These are phyloP conservation scores for Piezodorus guildinii DNA, from an alignment of 1,140 invertebrate species.

Conservation along the genomic window DNA sequence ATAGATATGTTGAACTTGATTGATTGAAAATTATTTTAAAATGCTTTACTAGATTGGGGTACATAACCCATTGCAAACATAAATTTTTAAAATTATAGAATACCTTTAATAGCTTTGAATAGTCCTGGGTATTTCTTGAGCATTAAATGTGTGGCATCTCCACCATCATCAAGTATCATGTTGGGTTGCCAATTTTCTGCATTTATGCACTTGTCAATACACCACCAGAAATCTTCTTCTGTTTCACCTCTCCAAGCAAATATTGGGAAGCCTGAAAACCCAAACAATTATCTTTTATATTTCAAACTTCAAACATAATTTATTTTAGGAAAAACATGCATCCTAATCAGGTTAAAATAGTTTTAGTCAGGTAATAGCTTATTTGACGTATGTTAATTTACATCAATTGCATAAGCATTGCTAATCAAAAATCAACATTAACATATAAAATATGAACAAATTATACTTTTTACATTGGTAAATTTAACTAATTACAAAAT, in stretches of 20 bases:
- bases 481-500: no score
- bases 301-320: background rate
- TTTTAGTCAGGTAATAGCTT: background rate
- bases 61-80: background rate
- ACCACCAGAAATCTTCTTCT: slow-evolving; percentile 99
- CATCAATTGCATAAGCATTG: no score
- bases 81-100: slow-evolving; percentile 17
- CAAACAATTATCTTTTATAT: background rate
- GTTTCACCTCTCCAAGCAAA: slow-evolving; percentile 94
- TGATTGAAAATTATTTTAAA: no score
- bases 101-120: slow-evolving; percentile 91
- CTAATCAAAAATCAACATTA: no score
- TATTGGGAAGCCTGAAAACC: slow-evolving; percentile 55
- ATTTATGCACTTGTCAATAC: slow-evolving; percentile 87
- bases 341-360: background rate
- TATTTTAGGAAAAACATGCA: background rate
- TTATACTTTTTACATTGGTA: no score
- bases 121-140: slow-evolving; percentile 90
- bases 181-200: slow-evolving; percentile 95
- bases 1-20: no score
- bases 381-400: background rate
- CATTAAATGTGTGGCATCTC: slow-evolving; percentile 93
- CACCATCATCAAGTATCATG: slow-evolving; percentile 96
- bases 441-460: no score
- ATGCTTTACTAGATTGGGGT: no score